Evolutionary conservation across 2,797 vertebrate genomes (phyloP).

Genomic region (Tarsius wallacei): DNA sequence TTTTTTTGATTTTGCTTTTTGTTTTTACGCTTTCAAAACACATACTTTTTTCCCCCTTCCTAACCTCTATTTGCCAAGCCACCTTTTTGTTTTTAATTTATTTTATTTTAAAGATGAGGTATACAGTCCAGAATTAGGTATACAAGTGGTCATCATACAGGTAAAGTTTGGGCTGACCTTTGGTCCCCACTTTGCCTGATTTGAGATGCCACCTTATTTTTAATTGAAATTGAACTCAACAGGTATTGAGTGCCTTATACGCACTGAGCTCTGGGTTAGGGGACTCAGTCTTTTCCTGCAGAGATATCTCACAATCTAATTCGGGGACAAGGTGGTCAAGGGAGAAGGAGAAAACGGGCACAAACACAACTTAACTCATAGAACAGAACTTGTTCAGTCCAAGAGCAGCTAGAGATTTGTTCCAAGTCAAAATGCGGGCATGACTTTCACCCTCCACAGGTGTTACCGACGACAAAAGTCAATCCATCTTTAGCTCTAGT

Average conservation of each 20-base stretch:
- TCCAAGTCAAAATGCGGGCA: fast-evolving
- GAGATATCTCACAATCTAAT: background rate
- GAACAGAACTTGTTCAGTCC: background rate
- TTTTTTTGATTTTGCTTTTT: too few relatives aligned
- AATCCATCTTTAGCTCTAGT: background rate
- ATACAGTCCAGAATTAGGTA: too few relatives aligned
- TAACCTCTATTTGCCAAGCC: background rate
- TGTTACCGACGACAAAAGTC: background rate
- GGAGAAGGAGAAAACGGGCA: background rate
- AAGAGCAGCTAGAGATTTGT: background rate
- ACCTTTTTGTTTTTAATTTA: background rate
- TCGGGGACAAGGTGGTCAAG: background rate
- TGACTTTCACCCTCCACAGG: background rate
- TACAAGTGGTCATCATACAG: too few relatives aligned
- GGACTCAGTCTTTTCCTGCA: background rate
- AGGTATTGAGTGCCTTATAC: background rate
- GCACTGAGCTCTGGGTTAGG: background rate
- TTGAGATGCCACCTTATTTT: background rate
- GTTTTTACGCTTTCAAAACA: background rate
- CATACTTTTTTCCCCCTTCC: background rate
- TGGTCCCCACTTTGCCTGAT: too few relatives aligned
- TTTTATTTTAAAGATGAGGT: background rate
- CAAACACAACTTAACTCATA: too few relatives aligned
- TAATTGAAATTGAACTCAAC: background rate
- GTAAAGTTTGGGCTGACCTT: too few relatives aligned